These are phyloP conservation scores for Sialis fuliginosa DNA, from an alignment of 2,888 invertebrate species.

Conservation along the genomic window DNA sequence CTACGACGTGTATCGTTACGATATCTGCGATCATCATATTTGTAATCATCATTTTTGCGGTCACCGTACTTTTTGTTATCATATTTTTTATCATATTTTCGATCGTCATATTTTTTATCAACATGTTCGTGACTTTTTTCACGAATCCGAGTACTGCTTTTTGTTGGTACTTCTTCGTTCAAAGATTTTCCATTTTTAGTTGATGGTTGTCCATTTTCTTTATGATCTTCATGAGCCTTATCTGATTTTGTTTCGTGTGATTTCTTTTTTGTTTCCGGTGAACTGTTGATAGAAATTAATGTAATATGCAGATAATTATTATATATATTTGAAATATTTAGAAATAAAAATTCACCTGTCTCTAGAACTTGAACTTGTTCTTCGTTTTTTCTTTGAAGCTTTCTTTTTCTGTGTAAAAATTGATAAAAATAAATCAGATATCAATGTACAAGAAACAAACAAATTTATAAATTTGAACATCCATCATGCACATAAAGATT, in stretches of 20 bases:
- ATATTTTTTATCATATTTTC: not conserved
- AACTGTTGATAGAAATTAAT: not conserved
- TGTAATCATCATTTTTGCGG: not conserved
- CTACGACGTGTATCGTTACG: not conserved
- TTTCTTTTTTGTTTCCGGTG: not conserved
- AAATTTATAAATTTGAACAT: not conserved
- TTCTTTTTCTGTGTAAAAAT: slow-evolving; percentile 38
- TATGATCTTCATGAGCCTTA: not conserved
- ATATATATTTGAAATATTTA: not conserved
- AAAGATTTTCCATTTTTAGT: slow-evolving; percentile 14
- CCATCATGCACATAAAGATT: not conserved
- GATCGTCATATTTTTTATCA: not conserved
- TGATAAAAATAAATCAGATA: slow-evolving; percentile 15
- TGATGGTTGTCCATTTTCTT: not conserved
- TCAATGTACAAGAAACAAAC: not conserved
- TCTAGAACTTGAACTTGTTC: slow-evolving; percentile 33
- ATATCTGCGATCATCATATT: slow-evolving; percentile 2
- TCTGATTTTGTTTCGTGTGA: slow-evolving; percentile 1
- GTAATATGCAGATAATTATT: not conserved
- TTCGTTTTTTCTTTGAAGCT: slow-evolving; percentile 34
- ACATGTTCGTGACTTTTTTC: not conserved
- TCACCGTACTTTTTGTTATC: not conserved
- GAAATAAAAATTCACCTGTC: slow-evolving; percentile 27
- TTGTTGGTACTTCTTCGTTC: slow-evolving; percentile 13
- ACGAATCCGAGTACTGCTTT: not conserved